Percentiles rank a stretch among this genome's conserved stretches.
phyloP scores from a whole-genome alignment of 2,888 invertebrate species.

The Calephelis perditalis region DNA sequence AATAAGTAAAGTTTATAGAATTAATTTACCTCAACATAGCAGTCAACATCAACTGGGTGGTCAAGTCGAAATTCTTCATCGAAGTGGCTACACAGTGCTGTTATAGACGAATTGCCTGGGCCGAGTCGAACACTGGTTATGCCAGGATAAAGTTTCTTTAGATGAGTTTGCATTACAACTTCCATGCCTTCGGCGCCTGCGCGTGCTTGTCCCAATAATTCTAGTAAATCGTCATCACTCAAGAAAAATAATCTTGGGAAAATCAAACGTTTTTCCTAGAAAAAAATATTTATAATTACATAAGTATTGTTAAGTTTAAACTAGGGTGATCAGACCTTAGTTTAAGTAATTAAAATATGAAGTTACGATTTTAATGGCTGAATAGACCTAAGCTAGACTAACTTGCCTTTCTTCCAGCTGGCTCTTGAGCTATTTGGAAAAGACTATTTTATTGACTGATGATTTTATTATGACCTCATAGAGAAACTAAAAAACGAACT shows the following conservation, averaged over 20 bases:
- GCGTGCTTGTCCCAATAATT: conserved; percentile 95
- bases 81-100: conserved; percentile 85
- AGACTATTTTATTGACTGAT: no score
- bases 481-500: no score
- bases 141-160: conserved; percentile 97
- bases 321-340: no score
- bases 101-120: conserved; percentile 69
- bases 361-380: no score
- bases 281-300: conserved; percentile 18
- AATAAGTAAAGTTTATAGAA: no score
- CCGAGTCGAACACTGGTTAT: conserved; percentile 87
- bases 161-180: conserved; percentile 93
- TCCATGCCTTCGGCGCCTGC: conserved; percentile 81
- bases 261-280: conserved; percentile 92
- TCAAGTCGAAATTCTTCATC: conserved; percentile 85
- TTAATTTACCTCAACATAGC: conserved; percentile 84
- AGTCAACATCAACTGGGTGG: conserved; percentile 83
- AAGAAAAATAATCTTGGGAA: conserved; percentile 98
- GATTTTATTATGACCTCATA: no score
- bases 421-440: no score
- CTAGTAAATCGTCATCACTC: conserved; percentile 97
- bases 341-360: no score
- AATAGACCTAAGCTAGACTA: no score
- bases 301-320: no score
- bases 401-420: no score